Conservation (phyloP, 2,113 vertebrate genomes). For the Ailurus styani region DNA sequence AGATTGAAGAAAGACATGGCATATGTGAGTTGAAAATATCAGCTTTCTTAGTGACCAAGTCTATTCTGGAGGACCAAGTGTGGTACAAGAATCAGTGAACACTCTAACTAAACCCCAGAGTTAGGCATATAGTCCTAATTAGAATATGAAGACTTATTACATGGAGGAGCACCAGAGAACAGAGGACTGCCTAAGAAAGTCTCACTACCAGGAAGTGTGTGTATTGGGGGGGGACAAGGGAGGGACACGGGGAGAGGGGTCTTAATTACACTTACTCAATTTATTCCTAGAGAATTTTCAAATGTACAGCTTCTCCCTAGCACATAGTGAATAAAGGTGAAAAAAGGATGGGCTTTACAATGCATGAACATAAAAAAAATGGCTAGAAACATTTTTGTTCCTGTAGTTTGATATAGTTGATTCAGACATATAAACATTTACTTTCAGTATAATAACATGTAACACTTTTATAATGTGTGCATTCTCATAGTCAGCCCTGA, state of each 20-base stretch:
- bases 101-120: neutral
- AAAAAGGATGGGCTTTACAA: neutral
- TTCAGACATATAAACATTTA: neutral
- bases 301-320: neutral
- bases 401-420: neutral
- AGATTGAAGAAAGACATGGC: neutral
- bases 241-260: rapidly evolving
- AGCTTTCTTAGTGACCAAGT: neutral
- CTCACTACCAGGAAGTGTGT: neutral
- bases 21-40: neutral
- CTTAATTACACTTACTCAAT: neutral
- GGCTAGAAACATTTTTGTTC: neutral
- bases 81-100: neutral
- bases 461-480: neutral
- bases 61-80: neutral
- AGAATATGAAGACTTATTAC: neutral
- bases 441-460: neutral
- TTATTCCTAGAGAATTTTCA: neutral
- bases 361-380: neutral
- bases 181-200: neutral
- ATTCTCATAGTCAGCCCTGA: neutral
- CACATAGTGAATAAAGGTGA: neutral
- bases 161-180: neutral
- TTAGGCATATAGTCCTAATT: neutral
- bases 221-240: too few species aligned